Evolutionary conservation across 2,113 vertebrate species (phyloP).

Genomic region (Callaeas wilsoni): DNA sequence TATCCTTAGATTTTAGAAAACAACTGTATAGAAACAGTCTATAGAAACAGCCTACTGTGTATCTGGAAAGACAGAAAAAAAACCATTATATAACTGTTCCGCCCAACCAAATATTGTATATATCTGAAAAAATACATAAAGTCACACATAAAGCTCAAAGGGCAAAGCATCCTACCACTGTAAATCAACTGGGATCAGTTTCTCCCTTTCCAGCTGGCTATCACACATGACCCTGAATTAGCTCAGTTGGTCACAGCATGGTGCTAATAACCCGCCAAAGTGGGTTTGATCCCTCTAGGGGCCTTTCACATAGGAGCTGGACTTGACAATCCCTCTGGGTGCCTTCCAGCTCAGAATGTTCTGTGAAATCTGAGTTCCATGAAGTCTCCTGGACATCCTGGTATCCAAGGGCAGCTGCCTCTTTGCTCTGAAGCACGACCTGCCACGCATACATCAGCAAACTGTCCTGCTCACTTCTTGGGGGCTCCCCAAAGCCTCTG

Average conservation of each 20-base stretch:
- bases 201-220: not conserved
- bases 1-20: not conserved
- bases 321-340: not conserved
- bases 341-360: not conserved
- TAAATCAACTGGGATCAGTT: not conserved
- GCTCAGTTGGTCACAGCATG: not conserved
- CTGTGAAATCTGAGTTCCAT: not conserved
- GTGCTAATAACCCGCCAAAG: not conserved
- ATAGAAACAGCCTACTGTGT: not conserved
- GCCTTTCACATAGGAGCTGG: not conserved
- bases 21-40: not conserved
- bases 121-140: not conserved
- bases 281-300: not conserved
- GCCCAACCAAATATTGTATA: not conserved
- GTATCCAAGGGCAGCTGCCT: not conserved
- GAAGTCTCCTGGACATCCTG: not conserved
- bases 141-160: not conserved
- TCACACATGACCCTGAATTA: not conserved
- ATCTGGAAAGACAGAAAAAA: not conserved
- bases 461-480: not conserved
- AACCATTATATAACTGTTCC: not conserved
- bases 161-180: not conserved
- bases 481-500: not conserved
- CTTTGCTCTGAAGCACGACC: not conserved
- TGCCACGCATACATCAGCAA: not conserved